phyloP scores from a whole-genome alignment of 2,888 invertebrate species.

The Rotaria sp. region DNA sequence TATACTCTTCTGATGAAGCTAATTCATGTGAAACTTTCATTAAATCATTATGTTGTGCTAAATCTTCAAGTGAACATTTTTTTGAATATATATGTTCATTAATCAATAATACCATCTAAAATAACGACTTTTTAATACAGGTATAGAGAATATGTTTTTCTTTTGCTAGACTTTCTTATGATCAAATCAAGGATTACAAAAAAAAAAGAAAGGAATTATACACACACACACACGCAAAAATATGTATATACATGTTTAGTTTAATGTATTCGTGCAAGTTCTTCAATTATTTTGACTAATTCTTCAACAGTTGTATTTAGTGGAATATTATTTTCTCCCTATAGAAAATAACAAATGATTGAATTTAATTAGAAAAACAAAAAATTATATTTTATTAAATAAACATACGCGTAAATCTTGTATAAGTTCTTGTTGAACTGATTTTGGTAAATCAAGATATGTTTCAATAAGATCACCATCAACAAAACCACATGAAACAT shows the following conservation, averaged over 20 bases:
- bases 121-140: background rate
- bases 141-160: background rate
- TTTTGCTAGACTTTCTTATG: background rate
- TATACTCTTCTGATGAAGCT: background rate
- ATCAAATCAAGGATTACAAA: background rate
- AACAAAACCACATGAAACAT: constrained; percentile 83
- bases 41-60: background rate
- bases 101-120: constrained; percentile 26
- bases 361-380: background rate
- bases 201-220: background rate
- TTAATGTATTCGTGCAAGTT: constrained; percentile 27
- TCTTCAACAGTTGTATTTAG: constrained; percentile 1
- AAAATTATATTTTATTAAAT: background rate
- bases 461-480: constrained; percentile 96
- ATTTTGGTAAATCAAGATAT: constrained; percentile 66
- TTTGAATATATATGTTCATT: background rate
- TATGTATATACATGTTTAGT: background rate
- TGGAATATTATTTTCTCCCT: background rate
- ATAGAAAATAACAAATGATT: background rate
- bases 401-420: background rate
- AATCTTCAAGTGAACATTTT: background rate
- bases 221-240: background rate
- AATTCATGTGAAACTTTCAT: background rate
- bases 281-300: constrained; percentile 30
- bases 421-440: constrained; percentile 6